These are phyloP conservation scores for Etheostoma spectabile DNA, from an alignment of 2,113 vertebrate genomes.

Conservation along the genomic window DNA sequence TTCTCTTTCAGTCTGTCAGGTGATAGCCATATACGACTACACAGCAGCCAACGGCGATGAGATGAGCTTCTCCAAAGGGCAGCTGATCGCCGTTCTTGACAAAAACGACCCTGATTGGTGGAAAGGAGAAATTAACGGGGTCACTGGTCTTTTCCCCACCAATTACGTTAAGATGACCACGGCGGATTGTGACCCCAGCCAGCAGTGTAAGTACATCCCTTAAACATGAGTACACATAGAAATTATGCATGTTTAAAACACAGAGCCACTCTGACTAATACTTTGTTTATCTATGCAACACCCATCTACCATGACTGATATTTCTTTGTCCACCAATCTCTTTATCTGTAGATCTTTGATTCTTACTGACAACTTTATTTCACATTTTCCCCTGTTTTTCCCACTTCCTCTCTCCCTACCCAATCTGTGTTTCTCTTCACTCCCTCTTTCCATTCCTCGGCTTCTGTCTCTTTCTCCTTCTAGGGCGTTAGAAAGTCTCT, in stretches of 20 bases:
- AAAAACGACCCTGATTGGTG: slow-evolving; percentile 96
- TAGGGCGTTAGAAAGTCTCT: slow-evolving; percentile 93
- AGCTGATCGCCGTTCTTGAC: slow-evolving; percentile 92
- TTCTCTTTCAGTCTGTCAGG: slow-evolving; percentile 88
- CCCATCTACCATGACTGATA: background rate
- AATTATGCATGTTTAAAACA: background rate
- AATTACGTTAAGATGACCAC: slow-evolving; percentile 96
- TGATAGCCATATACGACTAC: slow-evolving; percentile 97
- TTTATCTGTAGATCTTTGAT: slow-evolving; percentile 36
- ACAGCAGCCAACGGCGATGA: slow-evolving; percentile 91
- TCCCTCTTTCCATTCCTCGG: slow-evolving; percentile 33
- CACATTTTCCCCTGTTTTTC: slow-evolving; percentile 27
- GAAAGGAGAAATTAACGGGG: slow-evolving; percentile 92
- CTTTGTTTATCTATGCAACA: slow-evolving; percentile 5
- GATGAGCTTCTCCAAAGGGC: slow-evolving; percentile 93
- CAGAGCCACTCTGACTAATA: background rate
- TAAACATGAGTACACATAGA: background rate
- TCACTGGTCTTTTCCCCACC: slow-evolving; percentile 93
- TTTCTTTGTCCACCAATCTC: slow-evolving; percentile 33
- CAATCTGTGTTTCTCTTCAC: slow-evolving; percentile 35
- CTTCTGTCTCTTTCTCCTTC: slow-evolving; percentile 80
- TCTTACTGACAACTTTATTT: slow-evolving; percentile 27
- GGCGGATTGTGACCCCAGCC: slow-evolving; percentile 91
- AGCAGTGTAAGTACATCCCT: slow-evolving; percentile 91
- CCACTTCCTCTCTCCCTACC: slow-evolving; percentile 11